Evolutionary conservation across 2,113 vertebrate genomes (phyloP), one percentile per base, ranked within the genome.

Genomic region (Neodontobutis hainanensis): DNA sequence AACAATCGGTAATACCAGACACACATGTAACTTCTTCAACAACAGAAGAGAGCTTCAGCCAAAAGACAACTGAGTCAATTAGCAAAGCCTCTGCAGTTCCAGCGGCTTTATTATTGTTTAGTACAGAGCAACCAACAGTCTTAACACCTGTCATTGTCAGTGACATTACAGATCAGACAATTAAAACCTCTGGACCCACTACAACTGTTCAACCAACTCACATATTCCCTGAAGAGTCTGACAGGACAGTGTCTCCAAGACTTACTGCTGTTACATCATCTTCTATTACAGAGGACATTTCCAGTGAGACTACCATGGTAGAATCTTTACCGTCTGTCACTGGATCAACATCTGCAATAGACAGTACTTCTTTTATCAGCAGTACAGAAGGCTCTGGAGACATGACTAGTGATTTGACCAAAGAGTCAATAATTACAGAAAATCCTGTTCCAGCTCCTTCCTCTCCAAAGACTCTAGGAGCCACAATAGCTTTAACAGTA

Each of bases 41-140:
- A 58, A 70, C 61, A 55, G 35, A 14, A 44, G 60, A 36, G 34
- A 34, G 9, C 15, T 67, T 49, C 8, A 64, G 16, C 7, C 42
- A n/a, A 11, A 5, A 27, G 4, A 11, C 59, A 61, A 38, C 12
- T 56, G 35, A 56, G 35, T 15, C 35, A 38, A 3, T 52, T 42
- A 60, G 35, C 42, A 56, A 45, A 11, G 15, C 9, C 15, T n/a
- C 58, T 19, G 9, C 10, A 38, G 3, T 16, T 34, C 0, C 7
- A 5, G 34, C 49, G 32, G 62, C 2, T 14, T 44, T 38, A 27
- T 65, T 56, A 15, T 46, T 63, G 19, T 64, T 40, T 15, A 68
- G 32, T 32, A 66, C 64, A 45, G 46, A 43, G 8, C 27, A 48
- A 10, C 2, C 46, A 35, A 40, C 52, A 59, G 2, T 12, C 15